phyloP scores from a whole-genome alignment of 2,113 vertebrate genomes.

The Cavia porcellus region DNA sequence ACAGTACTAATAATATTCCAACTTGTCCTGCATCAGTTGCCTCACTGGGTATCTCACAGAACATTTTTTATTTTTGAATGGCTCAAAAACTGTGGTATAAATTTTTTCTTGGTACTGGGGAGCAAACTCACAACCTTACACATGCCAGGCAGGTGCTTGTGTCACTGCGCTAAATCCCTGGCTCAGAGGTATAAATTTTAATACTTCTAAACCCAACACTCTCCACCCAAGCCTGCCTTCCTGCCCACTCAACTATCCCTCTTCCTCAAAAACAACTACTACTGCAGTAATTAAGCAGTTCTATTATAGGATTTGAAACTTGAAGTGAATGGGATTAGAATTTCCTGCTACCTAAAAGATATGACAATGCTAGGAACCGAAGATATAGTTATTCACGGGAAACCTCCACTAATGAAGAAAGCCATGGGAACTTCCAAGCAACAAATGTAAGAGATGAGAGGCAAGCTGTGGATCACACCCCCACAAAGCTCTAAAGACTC shows the following conservation, averaged over 20 bases:
- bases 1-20: neutral
- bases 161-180: too few relatives aligned
- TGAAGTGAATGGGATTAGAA: neutral
- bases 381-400: neutral
- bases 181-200: neutral
- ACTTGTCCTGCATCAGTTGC: neutral
- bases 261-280: neutral
- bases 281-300: neutral
- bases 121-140: too few relatives aligned
- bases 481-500: neutral
- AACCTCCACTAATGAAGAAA: neutral
- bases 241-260: neutral
- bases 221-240: neutral
- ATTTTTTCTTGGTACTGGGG: neutral
- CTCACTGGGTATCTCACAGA: neutral
- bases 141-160: too few relatives aligned
- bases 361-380: neutral
- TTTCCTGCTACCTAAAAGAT: neutral
- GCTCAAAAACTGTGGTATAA: neutral
- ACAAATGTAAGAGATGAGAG: neutral
- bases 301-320: neutral
- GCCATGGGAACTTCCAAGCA: neutral
- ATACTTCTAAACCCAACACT: neutral
- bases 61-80: neutral
- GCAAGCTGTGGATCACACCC: neutral